Conservation (phyloP, 2,797 vertebrate species). For the Pempheris klunzingeri region DNA sequence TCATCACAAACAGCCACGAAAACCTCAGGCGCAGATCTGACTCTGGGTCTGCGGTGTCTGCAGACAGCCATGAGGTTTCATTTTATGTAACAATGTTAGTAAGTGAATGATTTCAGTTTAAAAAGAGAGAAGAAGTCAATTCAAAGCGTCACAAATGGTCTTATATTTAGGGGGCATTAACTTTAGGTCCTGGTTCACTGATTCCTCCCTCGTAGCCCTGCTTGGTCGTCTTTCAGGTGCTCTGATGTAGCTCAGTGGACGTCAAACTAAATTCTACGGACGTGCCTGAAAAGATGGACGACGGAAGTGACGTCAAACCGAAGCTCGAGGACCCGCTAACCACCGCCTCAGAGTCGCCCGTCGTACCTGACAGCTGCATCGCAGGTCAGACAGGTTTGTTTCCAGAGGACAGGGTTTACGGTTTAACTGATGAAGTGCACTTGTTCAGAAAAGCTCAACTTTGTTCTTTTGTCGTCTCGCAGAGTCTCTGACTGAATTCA, state of each 20-base stretch:
- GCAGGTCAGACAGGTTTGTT: constrained; percentile 53
- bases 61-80: not conserved
- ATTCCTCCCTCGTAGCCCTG: not conserved
- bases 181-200: not conserved
- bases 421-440: not conserved
- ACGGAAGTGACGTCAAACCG: constrained; percentile 17
- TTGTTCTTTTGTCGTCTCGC: constrained; percentile 10
- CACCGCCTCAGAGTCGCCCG: not conserved
- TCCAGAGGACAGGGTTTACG: not conserved
- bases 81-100: not conserved
- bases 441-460: not conserved
- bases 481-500: constrained; percentile 51
- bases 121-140: not conserved
- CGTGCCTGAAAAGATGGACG: constrained; percentile 21
- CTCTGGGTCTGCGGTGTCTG: not conserved
- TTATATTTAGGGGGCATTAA: too few species aligned
- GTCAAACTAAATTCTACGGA: constrained; percentile 40
- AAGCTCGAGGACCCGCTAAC: not conserved
- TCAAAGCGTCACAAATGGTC: not conserved
- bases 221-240: not conserved
- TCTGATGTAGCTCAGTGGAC: constrained; percentile 49
- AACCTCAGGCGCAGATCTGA: constrained; percentile 48
- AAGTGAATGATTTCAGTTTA: not conserved
- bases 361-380: not conserved
- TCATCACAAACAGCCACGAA: constrained; percentile 56